Evolutionary conservation across 2,113 vertebrate species (phyloP).

Genomic region (Thunnus thynnus): DNA sequence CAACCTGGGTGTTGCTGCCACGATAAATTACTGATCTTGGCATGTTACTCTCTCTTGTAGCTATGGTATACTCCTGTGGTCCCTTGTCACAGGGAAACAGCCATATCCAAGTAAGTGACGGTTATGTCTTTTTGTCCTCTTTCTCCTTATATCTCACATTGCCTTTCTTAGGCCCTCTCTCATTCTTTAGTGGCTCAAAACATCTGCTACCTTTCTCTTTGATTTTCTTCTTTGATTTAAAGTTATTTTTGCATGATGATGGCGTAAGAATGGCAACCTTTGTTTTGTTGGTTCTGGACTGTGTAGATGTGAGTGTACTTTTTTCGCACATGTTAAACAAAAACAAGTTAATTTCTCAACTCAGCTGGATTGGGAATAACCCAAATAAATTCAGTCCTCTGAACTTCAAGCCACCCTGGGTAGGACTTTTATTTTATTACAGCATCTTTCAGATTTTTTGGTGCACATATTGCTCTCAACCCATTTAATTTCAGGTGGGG

Average conservation of each 20-base stretch:
- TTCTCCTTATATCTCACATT: background rate
- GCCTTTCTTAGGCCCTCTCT: background rate
- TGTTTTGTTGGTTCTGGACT: too few species aligned
- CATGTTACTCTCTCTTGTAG: conserved; percentile 61
- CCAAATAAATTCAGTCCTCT: too few species aligned
- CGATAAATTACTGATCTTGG: background rate
- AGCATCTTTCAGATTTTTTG: too few species aligned
- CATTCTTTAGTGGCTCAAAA: background rate
- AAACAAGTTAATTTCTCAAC: too few species aligned
- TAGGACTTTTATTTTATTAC: too few species aligned
- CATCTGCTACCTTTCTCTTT: background rate
- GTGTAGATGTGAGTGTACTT: too few species aligned
- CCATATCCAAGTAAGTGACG: conserved; percentile 77
- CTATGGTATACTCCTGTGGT: conserved; percentile 82
- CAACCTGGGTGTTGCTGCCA: background rate
- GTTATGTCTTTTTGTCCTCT: background rate
- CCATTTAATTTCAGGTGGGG: too few species aligned
- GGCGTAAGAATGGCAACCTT: background rate
- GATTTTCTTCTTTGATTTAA: too few species aligned
- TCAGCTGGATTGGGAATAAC: too few species aligned
- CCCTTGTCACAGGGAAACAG: conserved; percentile 75
- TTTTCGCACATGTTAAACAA: too few species aligned
- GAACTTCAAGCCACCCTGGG: too few species aligned
- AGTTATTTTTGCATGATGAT: background rate
- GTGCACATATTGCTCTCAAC: too few species aligned